These are phyloP conservation scores for Scolopax rusticola DNA, from an alignment of 2,797 vertebrate genomes.

Conservation along the genomic window DNA sequence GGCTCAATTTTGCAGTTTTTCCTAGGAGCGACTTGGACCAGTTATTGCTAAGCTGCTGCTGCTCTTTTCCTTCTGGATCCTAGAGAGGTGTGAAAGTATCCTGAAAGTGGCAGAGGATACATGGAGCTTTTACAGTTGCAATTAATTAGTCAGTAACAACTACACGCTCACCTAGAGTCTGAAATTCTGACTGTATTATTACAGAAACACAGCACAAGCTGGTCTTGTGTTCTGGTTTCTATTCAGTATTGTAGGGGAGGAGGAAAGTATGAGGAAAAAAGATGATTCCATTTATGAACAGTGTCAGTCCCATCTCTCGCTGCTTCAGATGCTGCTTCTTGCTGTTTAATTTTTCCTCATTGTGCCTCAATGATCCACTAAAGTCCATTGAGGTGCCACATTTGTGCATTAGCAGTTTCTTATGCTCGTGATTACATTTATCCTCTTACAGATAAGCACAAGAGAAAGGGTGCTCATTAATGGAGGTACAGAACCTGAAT, in stretches of 20 bases:
- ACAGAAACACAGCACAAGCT: conserved; percentile 76
- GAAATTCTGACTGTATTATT: conserved; percentile 71
- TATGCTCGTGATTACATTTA: neutral
- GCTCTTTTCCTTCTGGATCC: neutral
- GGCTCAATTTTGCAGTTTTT: neutral
- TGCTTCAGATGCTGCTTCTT: conserved; percentile 61
- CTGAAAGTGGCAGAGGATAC: neutral
- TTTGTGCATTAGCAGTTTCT: conserved; percentile 15
- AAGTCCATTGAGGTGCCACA: neutral
- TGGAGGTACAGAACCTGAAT: conserved; percentile 8
- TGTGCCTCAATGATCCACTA: conserved; percentile 13
- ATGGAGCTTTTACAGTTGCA: neutral
- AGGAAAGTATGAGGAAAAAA: conserved; percentile 45
- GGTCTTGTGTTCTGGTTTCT: conserved; percentile 80
- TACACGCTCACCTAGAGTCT: neutral
- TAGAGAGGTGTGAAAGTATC: neutral
- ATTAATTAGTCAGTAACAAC: neutral
- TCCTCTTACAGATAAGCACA: conserved; percentile 47
- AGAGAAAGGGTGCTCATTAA: conserved; percentile 69
- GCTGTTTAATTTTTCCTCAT: conserved; percentile 31
- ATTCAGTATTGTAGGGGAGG: conserved; percentile 78
- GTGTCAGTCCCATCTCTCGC: conserved; percentile 34
- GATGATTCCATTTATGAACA: conserved; percentile 59
- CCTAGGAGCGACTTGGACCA: conserved; percentile 8
- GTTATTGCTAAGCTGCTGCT: neutral